Evolutionary conservation across 2,797 vertebrate species (phyloP).

Genomic region (Danio tinwini): DNA sequence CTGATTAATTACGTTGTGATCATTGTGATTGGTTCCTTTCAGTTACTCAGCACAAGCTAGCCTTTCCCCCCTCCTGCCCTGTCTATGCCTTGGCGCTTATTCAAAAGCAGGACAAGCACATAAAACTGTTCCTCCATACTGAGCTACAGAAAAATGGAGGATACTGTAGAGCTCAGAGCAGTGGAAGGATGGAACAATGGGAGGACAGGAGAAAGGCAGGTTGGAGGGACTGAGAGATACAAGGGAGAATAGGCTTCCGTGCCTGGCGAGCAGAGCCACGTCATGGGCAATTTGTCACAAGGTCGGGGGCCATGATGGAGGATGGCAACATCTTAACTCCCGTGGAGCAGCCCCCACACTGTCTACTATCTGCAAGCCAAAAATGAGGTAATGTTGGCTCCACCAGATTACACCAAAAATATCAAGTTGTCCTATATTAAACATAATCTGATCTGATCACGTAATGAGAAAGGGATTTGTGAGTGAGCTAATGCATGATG

Average conservation of each 20-base stretch:
- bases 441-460: neutral
- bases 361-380: conserved; percentile 16
- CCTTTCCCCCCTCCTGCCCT: conserved; percentile 5
- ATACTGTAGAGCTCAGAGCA: conserved; percentile 2
- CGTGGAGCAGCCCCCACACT: conserved; percentile 24
- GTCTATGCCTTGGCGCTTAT: conserved; percentile 7
- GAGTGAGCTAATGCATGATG: neutral
- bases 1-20: conserved; percentile 33
- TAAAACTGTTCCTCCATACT: neutral
- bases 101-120: neutral
- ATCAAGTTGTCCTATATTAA: neutral
- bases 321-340: conserved; percentile 68
- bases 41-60: conserved; percentile 9
- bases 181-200: conserved; percentile 19
- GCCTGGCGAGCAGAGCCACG: conserved; percentile 73
- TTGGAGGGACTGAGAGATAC: conserved; percentile 19
- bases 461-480: neutral
- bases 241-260: conserved; percentile 70
- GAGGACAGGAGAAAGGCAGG: neutral
- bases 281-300: conserved; percentile 79
- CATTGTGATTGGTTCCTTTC: conserved; percentile 43
- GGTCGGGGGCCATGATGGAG: conserved; percentile 57
- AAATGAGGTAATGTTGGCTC: conserved; percentile 15
- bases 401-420: conserved; percentile 11
- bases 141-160: neutral